Conservation (phyloP, 2,888 invertebrate species). For the Ormyrus labotus region DNA sequence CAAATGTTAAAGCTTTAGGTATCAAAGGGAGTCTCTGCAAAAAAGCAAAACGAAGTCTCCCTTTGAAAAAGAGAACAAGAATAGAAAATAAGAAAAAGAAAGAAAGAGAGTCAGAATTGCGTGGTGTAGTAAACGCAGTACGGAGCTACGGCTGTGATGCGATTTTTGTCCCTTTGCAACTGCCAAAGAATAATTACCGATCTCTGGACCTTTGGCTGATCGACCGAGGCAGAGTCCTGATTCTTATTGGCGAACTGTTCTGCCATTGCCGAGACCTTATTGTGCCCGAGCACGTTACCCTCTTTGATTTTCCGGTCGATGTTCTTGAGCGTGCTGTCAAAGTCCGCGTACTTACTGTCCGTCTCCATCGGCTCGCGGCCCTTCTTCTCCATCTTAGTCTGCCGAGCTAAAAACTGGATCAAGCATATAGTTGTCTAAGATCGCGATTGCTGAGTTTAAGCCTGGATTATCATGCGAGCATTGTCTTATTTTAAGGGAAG, state of each 20-base stretch:
- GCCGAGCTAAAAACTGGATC: slow-evolving; percentile 81
- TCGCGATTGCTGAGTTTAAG: not conserved
- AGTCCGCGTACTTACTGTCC: slow-evolving; percentile 82
- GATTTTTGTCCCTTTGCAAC: slow-evolving; percentile 54
- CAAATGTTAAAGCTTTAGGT: not conserved
- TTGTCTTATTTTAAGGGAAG: slow-evolving; percentile 20
- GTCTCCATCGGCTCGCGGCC: slow-evolving; percentile 79
- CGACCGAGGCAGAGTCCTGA: slow-evolving; percentile 51
- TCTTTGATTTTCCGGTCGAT: slow-evolving; percentile 86
- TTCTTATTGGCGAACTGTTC: slow-evolving; percentile 82
- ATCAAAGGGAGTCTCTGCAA: not conserved
- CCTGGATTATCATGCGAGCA: not conserved
- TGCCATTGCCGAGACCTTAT: slow-evolving; percentile 92
- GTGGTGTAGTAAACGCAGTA: slow-evolving; percentile 56
- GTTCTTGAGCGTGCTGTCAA: slow-evolving; percentile 84
- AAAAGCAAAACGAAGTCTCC: too few relatives aligned
- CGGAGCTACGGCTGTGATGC: slow-evolving; percentile 54
- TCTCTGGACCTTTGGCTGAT: slow-evolving; percentile 78
- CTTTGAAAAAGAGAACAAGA: not conserved
- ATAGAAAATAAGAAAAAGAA: not conserved
- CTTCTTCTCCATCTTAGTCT: slow-evolving; percentile 84
- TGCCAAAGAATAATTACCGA: slow-evolving; percentile 76
- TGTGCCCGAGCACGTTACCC: slow-evolving; percentile 84
- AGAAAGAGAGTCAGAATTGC: slow-evolving; percentile 26
- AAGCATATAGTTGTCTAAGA: slow-evolving; percentile 71